These are phyloP conservation scores for Aphelocoma coerulescens DNA, from an alignment of 2,113 vertebrate genomes.

Conservation along the genomic window DNA sequence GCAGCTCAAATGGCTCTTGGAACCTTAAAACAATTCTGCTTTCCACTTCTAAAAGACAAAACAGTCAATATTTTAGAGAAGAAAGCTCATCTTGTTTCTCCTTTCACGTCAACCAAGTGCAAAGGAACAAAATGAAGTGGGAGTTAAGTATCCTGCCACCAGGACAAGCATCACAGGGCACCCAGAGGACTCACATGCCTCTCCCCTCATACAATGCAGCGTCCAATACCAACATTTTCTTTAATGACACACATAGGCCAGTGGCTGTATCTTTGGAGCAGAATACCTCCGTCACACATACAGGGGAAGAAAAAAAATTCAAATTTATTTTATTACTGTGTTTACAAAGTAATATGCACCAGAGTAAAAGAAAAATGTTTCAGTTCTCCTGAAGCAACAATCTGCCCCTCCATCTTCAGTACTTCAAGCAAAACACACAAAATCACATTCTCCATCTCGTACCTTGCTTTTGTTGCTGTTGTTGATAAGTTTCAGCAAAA, in stretches of 20 bases:
- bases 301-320: not conserved
- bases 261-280: not conserved
- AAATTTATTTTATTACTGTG: not conserved
- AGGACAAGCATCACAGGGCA: not conserved
- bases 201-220: not conserved
- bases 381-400: not conserved
- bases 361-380: not conserved
- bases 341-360: not conserved
- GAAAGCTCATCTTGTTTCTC: not conserved
- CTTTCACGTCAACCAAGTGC: not conserved
- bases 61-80: not conserved
- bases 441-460: not conserved
- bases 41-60: not conserved
- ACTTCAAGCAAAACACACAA: not conserved
- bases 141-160: not conserved
- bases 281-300: not conserved
- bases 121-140: not conserved
- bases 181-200: not conserved
- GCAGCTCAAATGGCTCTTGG: not conserved
- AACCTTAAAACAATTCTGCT: not conserved
- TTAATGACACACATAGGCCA: not conserved
- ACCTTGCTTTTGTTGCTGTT: not conserved
- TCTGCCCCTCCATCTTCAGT: not conserved
- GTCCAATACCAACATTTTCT: not conserved
- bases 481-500: not conserved